A percentile compares a stretch with the other conserved stretches of the same genome.
Evolutionary conservation across 2,797 vertebrate species (phyloP).

Genomic region (Sebastes ruberrimus): DNA sequence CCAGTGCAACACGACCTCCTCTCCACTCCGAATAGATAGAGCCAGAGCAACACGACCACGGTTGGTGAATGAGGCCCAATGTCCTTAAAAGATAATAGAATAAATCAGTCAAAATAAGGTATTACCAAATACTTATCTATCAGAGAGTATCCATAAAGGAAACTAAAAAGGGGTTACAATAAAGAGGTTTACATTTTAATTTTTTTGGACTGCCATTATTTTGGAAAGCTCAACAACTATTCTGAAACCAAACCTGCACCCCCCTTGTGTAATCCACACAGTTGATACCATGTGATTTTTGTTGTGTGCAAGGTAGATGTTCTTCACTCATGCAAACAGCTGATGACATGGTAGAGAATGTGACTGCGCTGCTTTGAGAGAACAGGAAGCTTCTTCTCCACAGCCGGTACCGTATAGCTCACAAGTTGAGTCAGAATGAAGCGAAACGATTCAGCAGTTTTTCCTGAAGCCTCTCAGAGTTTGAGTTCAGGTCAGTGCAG

Average conservation of each 20-base stretch:
- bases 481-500: constrained; percentile 43
- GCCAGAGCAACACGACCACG: too few species aligned
- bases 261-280: not conserved
- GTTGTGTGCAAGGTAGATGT: not conserved
- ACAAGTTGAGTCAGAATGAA: constrained; percentile 41
- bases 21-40: rapidly evolving
- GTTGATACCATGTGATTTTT: not conserved
- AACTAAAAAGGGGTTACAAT: not conserved
- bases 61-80: too few species aligned
- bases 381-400: constrained; percentile 2
- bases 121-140: too few species aligned
- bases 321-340: not conserved
- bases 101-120: too few species aligned
- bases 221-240: not conserved
- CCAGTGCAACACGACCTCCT: too few species aligned
- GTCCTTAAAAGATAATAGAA: too few species aligned
- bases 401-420: constrained; percentile 25
- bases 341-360: not conserved
- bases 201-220: not conserved
- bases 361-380: not conserved
- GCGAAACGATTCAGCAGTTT: constrained; percentile 36
- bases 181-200: not conserved
- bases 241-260: not conserved
- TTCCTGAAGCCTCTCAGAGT: constrained; percentile 38
- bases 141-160: too few species aligned